Evolutionary conservation across 2,888 invertebrate species (phyloP), one percentile per base, ranked within the genome.

Genomic region (Xestia rhomboidea): DNA sequence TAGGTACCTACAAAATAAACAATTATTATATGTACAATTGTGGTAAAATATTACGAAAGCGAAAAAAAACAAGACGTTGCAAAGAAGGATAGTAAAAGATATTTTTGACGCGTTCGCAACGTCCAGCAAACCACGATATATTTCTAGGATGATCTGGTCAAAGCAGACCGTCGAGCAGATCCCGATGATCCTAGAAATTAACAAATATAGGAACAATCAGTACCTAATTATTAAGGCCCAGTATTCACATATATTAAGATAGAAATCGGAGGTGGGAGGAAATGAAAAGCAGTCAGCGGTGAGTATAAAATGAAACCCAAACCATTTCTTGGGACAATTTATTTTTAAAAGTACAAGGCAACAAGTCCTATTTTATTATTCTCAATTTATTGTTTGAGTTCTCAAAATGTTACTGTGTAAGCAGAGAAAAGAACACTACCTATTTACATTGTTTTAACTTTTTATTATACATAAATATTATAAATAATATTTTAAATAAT

Each of bases 1-100:
- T 78, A 81, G 2, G 30, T n/a, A 81, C 18, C 74, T 78, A n/a
- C 2, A 76, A 72, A 78, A 71, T 34, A 34, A 80, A 73, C 4
- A 78, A 64, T 24, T 30, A 15, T 2, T 51, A 6, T n/a, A 27
- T 51, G 11, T 44, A 30, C 21, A 30, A 21, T 46, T 54, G 4
- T 54, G 27, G 21, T 21, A 21, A 34, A 62, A 34, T 21, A 21
- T 10, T 62, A 34, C 1, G 27, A 57, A 54, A 1, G 54, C n/a
- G n/a, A 11, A 54, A 8, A 51, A 51, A n/a, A 54, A 54, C 11
- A n/a, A 54, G 11, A 4, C 1, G n/a, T 11, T 54, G 15, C 27
- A 57, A 27, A 54, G 54, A 54, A 54, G 46, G 13, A 11, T 15
- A 46, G 46, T 46, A 18, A 46, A 6, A 46, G 6, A 46, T 24